Evolutionary conservation across 2,888 invertebrate genomes (phyloP), one percentile per base, ranked within the genome.

Genomic region (Physocephala rufipes): DNA sequence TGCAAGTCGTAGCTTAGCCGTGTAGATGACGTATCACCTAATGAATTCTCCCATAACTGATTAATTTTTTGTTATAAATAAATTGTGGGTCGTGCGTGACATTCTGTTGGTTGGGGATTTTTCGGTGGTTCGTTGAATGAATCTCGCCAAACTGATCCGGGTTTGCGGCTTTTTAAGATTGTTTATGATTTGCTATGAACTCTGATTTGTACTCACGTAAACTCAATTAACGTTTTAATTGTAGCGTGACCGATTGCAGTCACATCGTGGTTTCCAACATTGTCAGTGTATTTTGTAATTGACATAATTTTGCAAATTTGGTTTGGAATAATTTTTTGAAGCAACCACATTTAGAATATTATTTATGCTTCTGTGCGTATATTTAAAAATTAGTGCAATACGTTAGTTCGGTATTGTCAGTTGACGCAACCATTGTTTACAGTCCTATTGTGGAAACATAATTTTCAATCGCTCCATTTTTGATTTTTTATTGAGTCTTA

Each of bases 171-270:
- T 15, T 49, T n/a, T 2, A 19, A 45, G 45, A 12, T 15, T 9
- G 45, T 15, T 45, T 45, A 12, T 45, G 45, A 45, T 45, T 45
- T 45, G 45, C 45, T 45, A 19, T 19, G 49, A 26, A 28, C 28
- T 28, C 26, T 58, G 58, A 4, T 58, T 15, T 28, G 24, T 28
- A 24, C 28, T 28, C 28, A 3, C 28, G 26, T 24, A 58, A 24
- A n/a, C 36, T 62, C 62, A 62, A 62, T 62, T 62, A 47, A 16
- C 26, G 13, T 47, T 45, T 47, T 47, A 63, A 63, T 13, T 47
- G 45, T 21, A 63, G 63, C 45, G 47, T 16, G 19, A 63, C 63
- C 63, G 24, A 24, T 63, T 47, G 47, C 2, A 5, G 1, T 28
- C n/a, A 19, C 21, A 4, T 21, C 13, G 19, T 21, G 1, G 16